phyloP scores from a whole-genome alignment of 2,888 invertebrate genomes.

The Rhamnusium bicolor region DNA sequence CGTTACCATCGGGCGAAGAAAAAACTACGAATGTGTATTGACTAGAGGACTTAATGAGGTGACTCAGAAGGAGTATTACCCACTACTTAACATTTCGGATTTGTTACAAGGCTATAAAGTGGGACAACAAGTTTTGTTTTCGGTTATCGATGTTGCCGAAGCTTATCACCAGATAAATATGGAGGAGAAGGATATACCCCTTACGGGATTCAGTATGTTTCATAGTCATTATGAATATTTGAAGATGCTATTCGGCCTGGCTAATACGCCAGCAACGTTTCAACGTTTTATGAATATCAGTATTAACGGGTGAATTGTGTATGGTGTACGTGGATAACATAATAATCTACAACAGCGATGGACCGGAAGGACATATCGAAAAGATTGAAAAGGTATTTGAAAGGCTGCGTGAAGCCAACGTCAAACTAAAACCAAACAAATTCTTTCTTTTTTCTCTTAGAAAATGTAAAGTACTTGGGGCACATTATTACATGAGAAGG shows the following conservation, averaged over 20 bases:
- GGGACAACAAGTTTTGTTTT: background rate
- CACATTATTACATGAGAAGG: no score
- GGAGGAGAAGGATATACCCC: no score
- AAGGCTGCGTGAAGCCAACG: no score
- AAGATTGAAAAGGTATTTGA: no score
- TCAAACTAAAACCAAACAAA: no score
- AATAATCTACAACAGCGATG: no score
- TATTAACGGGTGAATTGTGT: conserved; percentile 1
- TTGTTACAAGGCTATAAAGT: conserved; percentile 30
- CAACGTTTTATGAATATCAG: conserved; percentile 22
- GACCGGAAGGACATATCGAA: no score
- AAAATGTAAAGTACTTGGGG: no score
- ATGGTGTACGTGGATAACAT: conserved; percentile 27
- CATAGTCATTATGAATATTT: conserved; percentile 34
- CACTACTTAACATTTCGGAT: conserved; percentile 34
- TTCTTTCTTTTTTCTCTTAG: no score
- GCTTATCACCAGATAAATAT: conserved; percentile 33
- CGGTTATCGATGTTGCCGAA: background rate
- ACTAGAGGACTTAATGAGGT: conserved; percentile 34
- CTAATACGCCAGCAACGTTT: conserved; percentile 40
- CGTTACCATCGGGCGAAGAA: background rate
- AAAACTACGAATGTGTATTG: conserved; percentile 38
- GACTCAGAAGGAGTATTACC: conserved; percentile 38
- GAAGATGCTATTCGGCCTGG: no score
- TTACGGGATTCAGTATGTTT: conserved; percentile 38